Base-by-base conservation (phyloP, 2,888 invertebrate species). In the Papilio protenor region DNA sequence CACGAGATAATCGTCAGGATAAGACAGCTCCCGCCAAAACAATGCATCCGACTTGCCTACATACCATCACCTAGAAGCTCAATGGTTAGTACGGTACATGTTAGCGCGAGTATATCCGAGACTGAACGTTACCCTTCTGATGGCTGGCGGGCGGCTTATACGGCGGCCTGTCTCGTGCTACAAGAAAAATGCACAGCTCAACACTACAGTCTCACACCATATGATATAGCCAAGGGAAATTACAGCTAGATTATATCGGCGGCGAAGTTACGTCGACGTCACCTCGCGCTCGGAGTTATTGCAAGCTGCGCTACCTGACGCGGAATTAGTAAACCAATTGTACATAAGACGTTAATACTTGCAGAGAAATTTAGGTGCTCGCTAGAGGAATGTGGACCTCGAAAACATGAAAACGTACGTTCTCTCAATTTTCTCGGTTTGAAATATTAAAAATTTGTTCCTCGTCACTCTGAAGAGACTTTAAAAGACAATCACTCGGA, bases 161-260 rank as follows among this genome's bases (percentile, higher is more conserved):
- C 88, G 86, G 85, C 88, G 89, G 89, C 86, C 90, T 90, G 90
- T 87, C 90, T 88, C 89, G 87, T 84, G 87, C 94, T 94, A 94
- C 89, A 92, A 94, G 91, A 94, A 87, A 93, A 94, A 94, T 87
- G 89, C 87, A 92, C 86, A 92, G 87, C 93, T 94, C 89, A 94
- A 92, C 91, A 88, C 90, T 86, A 90, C 87, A 88, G 86, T 83
- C 85, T 87, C 90, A 88, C 90, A 91, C 89, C 90, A 88, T 85
- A 84, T 81, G 81, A 84, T 61, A 81, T 80, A 76, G 84, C 83
- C 85, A 84, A 84, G 82, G 81, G 79, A 83, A 83, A 59, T 61
- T 78, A 80, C 78, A 80, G 80, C 79, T 83, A 81, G 79, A 82
- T 80, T 79, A 79, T 79, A 78, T 80, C 81, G 78, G 70, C 75